phyloP scores from a whole-genome alignment of 1,140 invertebrate species.

The Lasaia peninsularis region DNA sequence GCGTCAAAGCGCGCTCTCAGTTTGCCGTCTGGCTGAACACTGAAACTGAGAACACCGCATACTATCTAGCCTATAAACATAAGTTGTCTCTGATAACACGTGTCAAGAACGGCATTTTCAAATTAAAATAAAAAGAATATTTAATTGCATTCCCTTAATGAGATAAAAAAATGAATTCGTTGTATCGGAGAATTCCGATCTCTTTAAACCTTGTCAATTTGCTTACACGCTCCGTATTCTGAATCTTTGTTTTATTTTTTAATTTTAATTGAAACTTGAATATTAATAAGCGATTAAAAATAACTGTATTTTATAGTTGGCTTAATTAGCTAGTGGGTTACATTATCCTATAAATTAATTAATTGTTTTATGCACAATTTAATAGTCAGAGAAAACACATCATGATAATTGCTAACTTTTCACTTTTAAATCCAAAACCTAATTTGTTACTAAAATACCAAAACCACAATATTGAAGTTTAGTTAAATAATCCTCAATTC shows the following conservation, averaged over 20 bases:
- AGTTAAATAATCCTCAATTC: no score
- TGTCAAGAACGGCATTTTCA: constrained; percentile 35
- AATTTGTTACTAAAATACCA: no score
- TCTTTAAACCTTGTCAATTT: constrained; percentile 14
- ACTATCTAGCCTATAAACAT: constrained; percentile 56
- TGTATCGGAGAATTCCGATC: constrained; percentile 13
- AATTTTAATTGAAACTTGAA: neutral
- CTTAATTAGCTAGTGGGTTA: no score
- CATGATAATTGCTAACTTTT: no score
- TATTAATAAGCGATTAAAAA: neutral
- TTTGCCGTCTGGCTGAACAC: constrained; percentile 37
- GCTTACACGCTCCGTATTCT: constrained; percentile 9
- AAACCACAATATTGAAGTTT: no score
- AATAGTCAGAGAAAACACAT: no score
- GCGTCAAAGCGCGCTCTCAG: constrained; percentile 36
- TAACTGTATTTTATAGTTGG: constrained; percentile 33
- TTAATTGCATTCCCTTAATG: constrained; percentile 15
- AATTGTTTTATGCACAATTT: no score
- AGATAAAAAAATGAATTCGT: constrained; percentile 9
- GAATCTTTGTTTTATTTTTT: constrained; percentile 16
- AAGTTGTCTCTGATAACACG: constrained; percentile 52
- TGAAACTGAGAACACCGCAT: constrained; percentile 26
- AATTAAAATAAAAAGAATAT: constrained; percentile 21
- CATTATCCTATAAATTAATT: no score
- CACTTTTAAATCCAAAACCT: no score